Evolutionary conservation across 2,113 vertebrate genomes (phyloP), one percentile per base, ranked within the genome.

Genomic region (Hoplias malabaricus): DNA sequence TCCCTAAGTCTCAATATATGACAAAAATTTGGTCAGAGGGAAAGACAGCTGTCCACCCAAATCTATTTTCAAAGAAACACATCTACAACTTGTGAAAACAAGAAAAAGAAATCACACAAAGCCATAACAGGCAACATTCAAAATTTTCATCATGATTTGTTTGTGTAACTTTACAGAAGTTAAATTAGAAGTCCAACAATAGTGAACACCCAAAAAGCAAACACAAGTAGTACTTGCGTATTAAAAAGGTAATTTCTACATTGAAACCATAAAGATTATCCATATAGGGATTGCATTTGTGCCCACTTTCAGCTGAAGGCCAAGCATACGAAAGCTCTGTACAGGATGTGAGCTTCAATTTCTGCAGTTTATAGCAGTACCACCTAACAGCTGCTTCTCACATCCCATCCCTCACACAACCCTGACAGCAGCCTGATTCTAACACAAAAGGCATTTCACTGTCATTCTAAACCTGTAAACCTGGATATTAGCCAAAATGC

Each of bases 181-280:
- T 59, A 73, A 75, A 73, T 81, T 56, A 82, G 68, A 76, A 78
- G 36, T 46, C 29, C n/a, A 77, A 83, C 34, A 59, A 82, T 34
- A 76, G 62, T 31, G 31, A 72, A 82, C 11, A 79, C 68, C 71
- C 33, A 69, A 56, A 77, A 77, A 48, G 57, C 63, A 33, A 75
- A 81, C 33, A 79, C 42, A 34, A 62, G 31, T 46, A 62, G 31
- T 46, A 79, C 81, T 85, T 84, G 63, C 77, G 85, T 85, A 87
- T 78, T 77, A 78, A 72, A 82, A 71, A 23, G 42, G 62, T 69
- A 25, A 85, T 9, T 43, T 68, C 25, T 78, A 75, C 70, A 65
- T 2, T 36, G 67, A 72, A 69, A 62, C 34, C 59, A 54, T 36
- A 67, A 62, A 67, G 56, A 68, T 73, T 62, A 71, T 59, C 27